Evolutionary conservation across 2,888 invertebrate genomes (phyloP).

Genomic region (Protodeltote pygarga): DNA sequence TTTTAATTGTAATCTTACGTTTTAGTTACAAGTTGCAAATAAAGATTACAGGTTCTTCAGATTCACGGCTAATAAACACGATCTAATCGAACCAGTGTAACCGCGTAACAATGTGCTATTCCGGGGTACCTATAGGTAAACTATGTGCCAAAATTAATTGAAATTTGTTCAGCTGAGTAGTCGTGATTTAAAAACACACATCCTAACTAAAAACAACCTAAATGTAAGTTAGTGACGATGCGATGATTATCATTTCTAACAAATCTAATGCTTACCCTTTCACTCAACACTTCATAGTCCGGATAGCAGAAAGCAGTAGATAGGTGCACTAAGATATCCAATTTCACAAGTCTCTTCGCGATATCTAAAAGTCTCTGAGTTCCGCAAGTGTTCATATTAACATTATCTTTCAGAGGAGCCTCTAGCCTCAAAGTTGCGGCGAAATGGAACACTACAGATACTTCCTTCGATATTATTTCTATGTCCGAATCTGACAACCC

Average conservation of each 20-base stretch:
- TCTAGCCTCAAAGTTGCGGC: slow-evolving; percentile 97
- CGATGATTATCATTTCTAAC: neutral
- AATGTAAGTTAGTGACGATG: too few species aligned
- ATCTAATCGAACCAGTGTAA: too few species aligned
- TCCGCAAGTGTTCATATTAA: slow-evolving; percentile 96
- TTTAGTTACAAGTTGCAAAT: neutral
- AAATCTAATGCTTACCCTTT: slow-evolving; percentile 62
- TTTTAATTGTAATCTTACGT: neutral
- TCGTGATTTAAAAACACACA: too few species aligned
- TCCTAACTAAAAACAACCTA: too few species aligned
- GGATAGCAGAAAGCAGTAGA: slow-evolving; percentile 99
- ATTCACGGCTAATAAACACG: too few species aligned
- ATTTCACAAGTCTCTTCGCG: slow-evolving; percentile 91
- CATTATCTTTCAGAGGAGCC: slow-evolving; percentile 94
- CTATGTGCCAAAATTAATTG: too few species aligned
- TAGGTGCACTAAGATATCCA: slow-evolving; percentile 93
- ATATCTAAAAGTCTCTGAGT: slow-evolving; percentile 92
- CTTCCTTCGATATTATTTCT: slow-evolving; percentile 88
- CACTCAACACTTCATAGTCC: slow-evolving; percentile 88
- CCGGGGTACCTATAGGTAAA: too few species aligned
- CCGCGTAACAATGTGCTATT: too few species aligned
- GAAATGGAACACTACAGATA: slow-evolving; percentile 95
- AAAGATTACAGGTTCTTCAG: too few species aligned
- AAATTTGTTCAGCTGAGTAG: too few species aligned
- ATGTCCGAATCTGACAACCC: slow-evolving; percentile 89